Evolutionary conservation across 2,797 vertebrate genomes (phyloP).

Genomic region (Urocyon cinereoargenteus): DNA sequence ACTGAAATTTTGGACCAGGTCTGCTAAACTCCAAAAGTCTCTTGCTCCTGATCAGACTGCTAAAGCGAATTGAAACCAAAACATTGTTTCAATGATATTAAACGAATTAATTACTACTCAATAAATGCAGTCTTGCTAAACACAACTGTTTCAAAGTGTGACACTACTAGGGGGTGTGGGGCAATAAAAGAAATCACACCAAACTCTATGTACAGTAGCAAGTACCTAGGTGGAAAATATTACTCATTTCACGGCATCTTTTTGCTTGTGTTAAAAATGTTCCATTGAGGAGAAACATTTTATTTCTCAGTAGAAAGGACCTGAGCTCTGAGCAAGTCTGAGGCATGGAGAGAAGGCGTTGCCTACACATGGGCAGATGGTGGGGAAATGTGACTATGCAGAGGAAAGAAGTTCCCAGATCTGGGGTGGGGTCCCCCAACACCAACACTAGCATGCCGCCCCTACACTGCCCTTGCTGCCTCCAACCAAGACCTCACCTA

Average conservation of each 20-base stretch:
- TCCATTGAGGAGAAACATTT: not conserved
- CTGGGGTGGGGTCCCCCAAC: fast-evolving
- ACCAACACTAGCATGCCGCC: not conserved
- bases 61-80: not conserved
- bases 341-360: not conserved
- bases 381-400: not conserved
- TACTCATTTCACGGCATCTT: not conserved
- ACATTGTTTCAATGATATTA: not conserved
- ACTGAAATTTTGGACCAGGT: not conserved
- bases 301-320: not conserved
- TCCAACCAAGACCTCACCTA: not conserved
- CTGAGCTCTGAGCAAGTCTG: not conserved
- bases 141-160: not conserved
- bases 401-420: not conserved
- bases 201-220: not conserved
- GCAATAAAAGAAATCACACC: not conserved
- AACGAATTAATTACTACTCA: not conserved
- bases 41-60: not conserved
- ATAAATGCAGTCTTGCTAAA: not conserved
- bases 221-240: not conserved
- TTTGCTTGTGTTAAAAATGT: not conserved
- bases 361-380: not conserved
- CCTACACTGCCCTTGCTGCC: not conserved
- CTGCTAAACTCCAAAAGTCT: not conserved
- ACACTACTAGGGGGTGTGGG: not conserved